Percentiles rank a stretch among this genome's conserved stretches.
Conservation (phyloP, 2,113 vertebrate genomes). For the Apistogramma diplotaenia region DNA sequence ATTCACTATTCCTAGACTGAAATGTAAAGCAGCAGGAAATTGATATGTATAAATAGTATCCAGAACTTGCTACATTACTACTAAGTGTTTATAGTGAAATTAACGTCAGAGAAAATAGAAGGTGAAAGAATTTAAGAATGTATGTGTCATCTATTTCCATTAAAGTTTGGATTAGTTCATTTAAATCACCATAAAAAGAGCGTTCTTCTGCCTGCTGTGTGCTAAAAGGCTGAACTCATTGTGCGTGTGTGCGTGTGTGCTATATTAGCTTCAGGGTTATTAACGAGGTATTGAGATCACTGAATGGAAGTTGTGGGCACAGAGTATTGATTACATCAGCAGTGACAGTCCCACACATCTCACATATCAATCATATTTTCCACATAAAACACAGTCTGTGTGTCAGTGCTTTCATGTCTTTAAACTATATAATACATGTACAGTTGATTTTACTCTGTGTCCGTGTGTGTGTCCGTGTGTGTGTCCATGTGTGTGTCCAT, state of each 20-base stretch:
- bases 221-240: not conserved
- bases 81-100: not conserved
- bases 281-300: not conserved
- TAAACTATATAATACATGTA: not conserved
- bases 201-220: not conserved
- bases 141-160: not conserved
- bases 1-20: not conserved
- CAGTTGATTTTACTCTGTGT: not conserved
- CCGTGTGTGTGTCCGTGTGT: conserved; percentile 2
- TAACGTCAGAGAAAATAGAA: not conserved
- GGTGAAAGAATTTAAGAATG: not conserved
- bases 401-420: not conserved
- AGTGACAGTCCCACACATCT: not conserved
- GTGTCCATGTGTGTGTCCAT: not conserved
- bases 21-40: not conserved
- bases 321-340: too few relatives aligned
- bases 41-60: not conserved
- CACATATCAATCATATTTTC: not conserved
- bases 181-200: not conserved
- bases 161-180: not conserved
- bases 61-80: not conserved
- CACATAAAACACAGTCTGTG: not conserved
- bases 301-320: not conserved
- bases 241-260: not conserved
- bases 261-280: not conserved